These are phyloP conservation scores for Cataglyphis altisquamis DNA, from an alignment of 2,888 invertebrate species.

Conservation along the genomic window DNA sequence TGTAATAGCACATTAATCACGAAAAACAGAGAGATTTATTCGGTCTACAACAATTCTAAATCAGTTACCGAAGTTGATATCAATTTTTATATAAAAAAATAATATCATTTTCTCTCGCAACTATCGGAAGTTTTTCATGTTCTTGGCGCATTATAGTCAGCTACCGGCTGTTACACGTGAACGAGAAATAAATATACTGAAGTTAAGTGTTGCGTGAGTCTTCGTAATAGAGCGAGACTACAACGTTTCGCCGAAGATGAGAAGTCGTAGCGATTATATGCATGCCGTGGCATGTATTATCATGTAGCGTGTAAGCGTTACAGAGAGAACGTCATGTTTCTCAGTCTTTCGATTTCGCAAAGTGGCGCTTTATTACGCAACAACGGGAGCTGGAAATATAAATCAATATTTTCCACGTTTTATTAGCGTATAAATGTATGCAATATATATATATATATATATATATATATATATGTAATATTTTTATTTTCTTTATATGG, in stretches of 20 bases:
- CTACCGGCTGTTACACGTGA: slow-evolving; percentile 48
- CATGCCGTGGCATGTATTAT: slow-evolving; percentile 46
- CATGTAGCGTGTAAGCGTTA: slow-evolving; percentile 33
- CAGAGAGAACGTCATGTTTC: background rate
- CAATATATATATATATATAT: background rate
- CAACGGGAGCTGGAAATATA: slow-evolving; percentile 71
- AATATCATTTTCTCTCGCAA: slow-evolving; percentile 21
- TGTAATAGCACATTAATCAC: background rate
- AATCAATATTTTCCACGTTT: slow-evolving; percentile 62
- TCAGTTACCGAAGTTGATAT: background rate
- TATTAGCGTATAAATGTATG: background rate
- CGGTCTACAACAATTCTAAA: background rate
- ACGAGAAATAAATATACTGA: slow-evolving; percentile 55
- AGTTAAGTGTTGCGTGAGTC: slow-evolving; percentile 46
- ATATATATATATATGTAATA: background rate
- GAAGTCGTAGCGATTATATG: background rate
- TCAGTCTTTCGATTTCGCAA: slow-evolving; percentile 14
- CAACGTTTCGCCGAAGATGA: slow-evolving; percentile 23
- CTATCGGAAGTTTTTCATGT: slow-evolving; percentile 29
- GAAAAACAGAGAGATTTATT: background rate
- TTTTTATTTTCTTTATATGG: background rate
- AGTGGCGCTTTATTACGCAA: slow-evolving; percentile 61
- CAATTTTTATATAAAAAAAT: background rate
- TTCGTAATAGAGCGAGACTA: slow-evolving; percentile 46
- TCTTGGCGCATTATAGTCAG: background rate